Conservation (phyloP, 2,113 vertebrate species). For the Oreochromis aureus region DNA sequence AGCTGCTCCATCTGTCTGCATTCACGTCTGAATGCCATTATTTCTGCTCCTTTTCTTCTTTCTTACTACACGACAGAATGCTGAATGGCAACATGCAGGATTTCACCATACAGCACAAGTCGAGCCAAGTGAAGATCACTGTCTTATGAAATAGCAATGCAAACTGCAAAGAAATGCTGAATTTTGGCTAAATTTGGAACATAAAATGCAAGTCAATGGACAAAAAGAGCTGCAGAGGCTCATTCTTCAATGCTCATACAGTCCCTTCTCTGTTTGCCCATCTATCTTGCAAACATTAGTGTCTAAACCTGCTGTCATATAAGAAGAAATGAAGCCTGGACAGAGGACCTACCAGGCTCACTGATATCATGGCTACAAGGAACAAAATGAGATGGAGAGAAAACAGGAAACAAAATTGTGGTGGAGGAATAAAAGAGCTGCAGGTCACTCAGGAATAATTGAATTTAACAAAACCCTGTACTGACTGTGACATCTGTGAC, state of each 20-base stretch:
- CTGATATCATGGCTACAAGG: not conserved
- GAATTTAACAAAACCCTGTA: not conserved
- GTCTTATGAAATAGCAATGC: not conserved
- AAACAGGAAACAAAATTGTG: not conserved
- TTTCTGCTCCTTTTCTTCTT: not conserved
- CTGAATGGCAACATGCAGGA: not conserved
- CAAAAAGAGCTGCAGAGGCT: not conserved
- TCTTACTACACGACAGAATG: not conserved
- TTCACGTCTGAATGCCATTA: not conserved
- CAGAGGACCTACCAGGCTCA: not conserved
- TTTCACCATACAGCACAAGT: not conserved
- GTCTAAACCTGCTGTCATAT: not conserved
- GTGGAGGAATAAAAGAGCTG: not conserved
- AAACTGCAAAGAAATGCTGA: not conserved
- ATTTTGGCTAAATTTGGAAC: not conserved
- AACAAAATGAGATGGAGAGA: not conserved
- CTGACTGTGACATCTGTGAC: not conserved
- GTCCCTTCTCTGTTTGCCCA: not conserved
- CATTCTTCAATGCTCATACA: not conserved
- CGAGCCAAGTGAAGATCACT: not conserved
- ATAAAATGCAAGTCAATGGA: not conserved
- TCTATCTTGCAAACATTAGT: not conserved
- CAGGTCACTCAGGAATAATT: not conserved
- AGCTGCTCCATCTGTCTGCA: constrained; percentile 53
- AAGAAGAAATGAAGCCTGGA: not conserved